These are phyloP conservation scores for Tricholauxania praeusta DNA, from an alignment of 2,888 invertebrate genomes.

Conservation along the genomic window DNA sequence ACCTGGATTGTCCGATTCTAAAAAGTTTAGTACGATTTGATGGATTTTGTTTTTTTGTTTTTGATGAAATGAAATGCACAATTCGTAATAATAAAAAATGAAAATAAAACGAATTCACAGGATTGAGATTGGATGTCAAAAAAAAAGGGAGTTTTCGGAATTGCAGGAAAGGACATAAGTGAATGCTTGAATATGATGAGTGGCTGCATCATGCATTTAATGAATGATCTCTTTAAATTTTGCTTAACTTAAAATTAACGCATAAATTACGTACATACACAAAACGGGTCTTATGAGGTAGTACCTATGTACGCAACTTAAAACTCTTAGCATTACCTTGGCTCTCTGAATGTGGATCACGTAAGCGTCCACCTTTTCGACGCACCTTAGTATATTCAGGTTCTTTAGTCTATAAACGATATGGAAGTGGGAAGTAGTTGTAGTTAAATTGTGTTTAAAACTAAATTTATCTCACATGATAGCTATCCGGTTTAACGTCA, in stretches of 20 bases:
- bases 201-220: slow-evolving; percentile 25
- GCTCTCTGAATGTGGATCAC: slow-evolving; percentile 86
- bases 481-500: slow-evolving; percentile 79
- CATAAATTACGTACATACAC: slow-evolving; percentile 49
- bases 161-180: slow-evolving; percentile 13
- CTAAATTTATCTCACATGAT: slow-evolving; percentile 59
- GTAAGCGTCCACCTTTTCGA: slow-evolving; percentile 82
- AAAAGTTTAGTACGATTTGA: slow-evolving; percentile 69
- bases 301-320: background rate
- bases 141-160: background rate
- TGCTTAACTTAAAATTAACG: slow-evolving; percentile 40
- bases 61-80: slow-evolving; percentile 43
- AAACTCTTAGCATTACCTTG: slow-evolving; percentile 73
- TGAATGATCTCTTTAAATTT: slow-evolving; percentile 53
- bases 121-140: background rate
- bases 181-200: slow-evolving; percentile 24
- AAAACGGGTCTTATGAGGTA: too few relatives aligned
- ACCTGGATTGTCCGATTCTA: slow-evolving; percentile 94
- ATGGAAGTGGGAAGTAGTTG: slow-evolving; percentile 13
- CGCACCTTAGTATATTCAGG: slow-evolving; percentile 86
- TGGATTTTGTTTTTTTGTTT: slow-evolving; percentile 54
- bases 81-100: slow-evolving; percentile 44
- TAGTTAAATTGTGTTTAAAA: background rate
- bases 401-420: slow-evolving; percentile 71
- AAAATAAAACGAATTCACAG: slow-evolving; percentile 17